These are phyloP conservation scores for Nipponia nippon DNA, from an alignment of 2,113 vertebrate genomes.

Conservation along the genomic window DNA sequence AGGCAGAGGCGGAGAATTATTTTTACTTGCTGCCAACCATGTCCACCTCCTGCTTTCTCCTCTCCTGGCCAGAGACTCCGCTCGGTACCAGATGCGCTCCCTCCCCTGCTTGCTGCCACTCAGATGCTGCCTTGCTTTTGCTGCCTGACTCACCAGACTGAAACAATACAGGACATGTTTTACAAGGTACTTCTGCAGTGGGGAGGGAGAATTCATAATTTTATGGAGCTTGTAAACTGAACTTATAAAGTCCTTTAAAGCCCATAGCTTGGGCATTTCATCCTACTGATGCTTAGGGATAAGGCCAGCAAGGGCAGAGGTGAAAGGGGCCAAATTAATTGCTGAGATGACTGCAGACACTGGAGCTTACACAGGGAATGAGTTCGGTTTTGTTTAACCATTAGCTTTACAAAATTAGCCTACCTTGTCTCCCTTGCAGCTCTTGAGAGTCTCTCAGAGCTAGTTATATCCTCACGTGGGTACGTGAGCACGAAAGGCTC, in stretches of 20 bases:
- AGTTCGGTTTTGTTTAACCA: background rate
- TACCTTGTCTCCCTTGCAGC: background rate
- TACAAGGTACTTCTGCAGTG: constrained; percentile 39
- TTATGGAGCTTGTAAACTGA: constrained; percentile 63
- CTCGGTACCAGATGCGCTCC: background rate
- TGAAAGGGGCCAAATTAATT: background rate
- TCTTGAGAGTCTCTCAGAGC: background rate
- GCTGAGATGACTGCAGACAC: background rate
- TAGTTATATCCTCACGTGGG: background rate
- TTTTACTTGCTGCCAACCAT: background rate
- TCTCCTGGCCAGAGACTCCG: background rate
- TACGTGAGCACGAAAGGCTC: background rate
- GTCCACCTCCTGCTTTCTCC: background rate
- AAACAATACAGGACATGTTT: constrained; percentile 40
- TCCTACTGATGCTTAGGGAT: constrained; percentile 20
- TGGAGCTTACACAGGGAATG: background rate
- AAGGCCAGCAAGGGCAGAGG: background rate
- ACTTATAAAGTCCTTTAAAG: constrained; percentile 62
- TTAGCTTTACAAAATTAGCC: background rate
- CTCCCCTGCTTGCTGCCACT: background rate
- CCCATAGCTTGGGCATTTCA: constrained; percentile 40
- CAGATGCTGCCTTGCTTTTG: constrained; percentile 10
- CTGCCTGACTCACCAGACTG: background rate
- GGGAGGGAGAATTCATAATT: constrained; percentile 43
- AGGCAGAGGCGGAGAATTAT: background rate